Evolutionary conservation across 2,888 invertebrate species (phyloP).

Genomic region (Cacoxenus indagator): DNA sequence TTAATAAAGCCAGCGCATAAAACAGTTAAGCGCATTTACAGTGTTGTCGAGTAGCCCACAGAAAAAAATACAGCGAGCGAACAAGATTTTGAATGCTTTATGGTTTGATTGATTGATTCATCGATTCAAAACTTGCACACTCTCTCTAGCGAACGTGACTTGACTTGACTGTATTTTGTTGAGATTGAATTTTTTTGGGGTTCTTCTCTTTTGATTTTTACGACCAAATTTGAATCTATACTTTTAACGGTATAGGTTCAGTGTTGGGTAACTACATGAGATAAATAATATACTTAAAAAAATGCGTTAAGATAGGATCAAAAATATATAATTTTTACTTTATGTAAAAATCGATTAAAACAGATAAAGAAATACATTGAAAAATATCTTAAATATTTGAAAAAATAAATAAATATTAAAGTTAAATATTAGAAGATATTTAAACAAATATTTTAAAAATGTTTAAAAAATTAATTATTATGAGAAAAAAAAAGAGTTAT

Average conservation of each 20-base stretch:
- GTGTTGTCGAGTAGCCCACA: conserved; percentile 17
- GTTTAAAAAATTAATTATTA: too few relatives aligned
- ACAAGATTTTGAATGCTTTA: conserved; percentile 4
- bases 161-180: too few relatives aligned
- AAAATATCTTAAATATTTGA: too few relatives aligned
- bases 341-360: not conserved
- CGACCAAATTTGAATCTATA: too few relatives aligned
- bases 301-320: not conserved
- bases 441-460: too few relatives aligned
- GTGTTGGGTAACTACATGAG: not conserved
- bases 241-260: too few relatives aligned
- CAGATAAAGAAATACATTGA: not conserved
- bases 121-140: conserved; percentile 6
- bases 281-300: not conserved
- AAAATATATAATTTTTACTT: not conserved
- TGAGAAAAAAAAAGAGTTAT: too few relatives aligned
- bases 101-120: too few relatives aligned
- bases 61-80: not conserved
- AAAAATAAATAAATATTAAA: too few relatives aligned
- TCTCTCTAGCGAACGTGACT: not conserved
- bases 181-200: too few relatives aligned
- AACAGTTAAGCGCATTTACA: conserved; percentile 32
- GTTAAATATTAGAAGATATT: too few relatives aligned
- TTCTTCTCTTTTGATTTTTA: too few relatives aligned
- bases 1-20: conserved; percentile 12